Conservation (phyloP, 2,797 vertebrate genomes). For the Ataeniobius toweri region DNA sequence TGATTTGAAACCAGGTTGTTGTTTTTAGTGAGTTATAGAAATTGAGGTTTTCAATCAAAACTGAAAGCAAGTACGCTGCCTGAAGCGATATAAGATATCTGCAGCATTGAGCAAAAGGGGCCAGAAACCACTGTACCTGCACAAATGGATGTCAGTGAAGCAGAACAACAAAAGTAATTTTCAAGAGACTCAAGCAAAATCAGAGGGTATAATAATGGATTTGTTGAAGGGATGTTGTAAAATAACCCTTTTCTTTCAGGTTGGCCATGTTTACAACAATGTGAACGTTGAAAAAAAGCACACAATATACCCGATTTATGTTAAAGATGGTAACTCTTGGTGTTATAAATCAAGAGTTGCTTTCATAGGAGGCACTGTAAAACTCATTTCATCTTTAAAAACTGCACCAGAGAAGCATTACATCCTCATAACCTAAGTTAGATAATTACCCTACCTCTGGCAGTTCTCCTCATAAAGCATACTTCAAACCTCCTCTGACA, state of each 20-base stretch:
- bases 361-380: conserved; percentile 15
- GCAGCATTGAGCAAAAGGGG: conserved; percentile 9
- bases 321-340: conserved; percentile 13
- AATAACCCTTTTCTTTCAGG: conserved; percentile 1
- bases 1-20: conserved; percentile 13
- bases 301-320: background rate
- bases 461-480: conserved; percentile 16
- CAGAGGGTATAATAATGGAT: conserved; percentile 4
- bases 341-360: conserved; percentile 16
- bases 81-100: conserved; percentile 22
- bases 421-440: conserved; percentile 19
- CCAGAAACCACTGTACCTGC: conserved; percentile 19
- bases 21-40: conserved; percentile 12
- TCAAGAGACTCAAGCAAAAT: conserved; percentile 23
- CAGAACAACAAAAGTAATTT: conserved; percentile 12
- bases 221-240: conserved; percentile 18
- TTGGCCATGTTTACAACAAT: conserved; percentile 5
- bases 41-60: conserved; percentile 12
- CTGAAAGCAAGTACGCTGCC: conserved; percentile 9
- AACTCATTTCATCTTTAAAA: conserved; percentile 24
- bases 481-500: conserved; percentile 19
- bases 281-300: background rate
- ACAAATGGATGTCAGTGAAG: conserved; percentile 19
- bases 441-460: conserved; percentile 31
- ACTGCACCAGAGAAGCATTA: conserved; percentile 24